Percentiles rank a stretch among this genome's conserved stretches.
Conservation (phyloP, 2,113 vertebrate species). For the Oreotragus oreotragus region DNA sequence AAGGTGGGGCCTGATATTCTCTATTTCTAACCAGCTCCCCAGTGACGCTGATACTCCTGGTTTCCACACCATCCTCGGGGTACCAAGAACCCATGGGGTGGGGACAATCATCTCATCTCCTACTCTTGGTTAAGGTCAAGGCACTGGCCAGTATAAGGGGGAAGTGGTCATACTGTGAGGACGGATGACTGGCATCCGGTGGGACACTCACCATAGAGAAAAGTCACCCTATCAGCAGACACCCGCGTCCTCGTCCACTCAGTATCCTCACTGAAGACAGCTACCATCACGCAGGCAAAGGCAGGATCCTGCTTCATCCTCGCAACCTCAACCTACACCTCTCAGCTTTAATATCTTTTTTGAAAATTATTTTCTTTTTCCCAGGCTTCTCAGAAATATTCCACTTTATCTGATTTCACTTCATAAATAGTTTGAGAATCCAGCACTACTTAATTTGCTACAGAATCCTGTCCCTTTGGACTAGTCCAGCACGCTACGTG, state of each 20-base stretch:
- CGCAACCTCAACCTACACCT: neutral
- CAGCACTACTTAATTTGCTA: neutral
- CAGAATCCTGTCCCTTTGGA: neutral
- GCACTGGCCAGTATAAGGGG: neutral
- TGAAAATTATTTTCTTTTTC: neutral
- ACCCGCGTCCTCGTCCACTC: neutral
- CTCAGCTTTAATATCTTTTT: neutral
- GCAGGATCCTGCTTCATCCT: neutral
- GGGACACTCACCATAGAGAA: neutral
- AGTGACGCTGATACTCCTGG: neutral
- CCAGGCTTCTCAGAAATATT: neutral
- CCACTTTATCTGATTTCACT: neutral
- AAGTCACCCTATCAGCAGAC: neutral
- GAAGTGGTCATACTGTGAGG: too few species aligned
- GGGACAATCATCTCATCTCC: neutral
- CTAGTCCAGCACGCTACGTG: too few species aligned
- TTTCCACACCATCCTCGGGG: neutral
- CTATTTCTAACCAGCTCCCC: neutral
- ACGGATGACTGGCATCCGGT: neutral
- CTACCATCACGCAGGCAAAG: neutral
- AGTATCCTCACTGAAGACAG: rapidly evolving
- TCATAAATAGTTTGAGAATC: neutral
- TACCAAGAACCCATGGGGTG: neutral
- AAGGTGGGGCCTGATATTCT: neutral
- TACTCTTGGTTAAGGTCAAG: neutral